Base-by-base conservation (phyloP, 2,797 vertebrate genomes). In the Leptatherina wallacei region DNA sequence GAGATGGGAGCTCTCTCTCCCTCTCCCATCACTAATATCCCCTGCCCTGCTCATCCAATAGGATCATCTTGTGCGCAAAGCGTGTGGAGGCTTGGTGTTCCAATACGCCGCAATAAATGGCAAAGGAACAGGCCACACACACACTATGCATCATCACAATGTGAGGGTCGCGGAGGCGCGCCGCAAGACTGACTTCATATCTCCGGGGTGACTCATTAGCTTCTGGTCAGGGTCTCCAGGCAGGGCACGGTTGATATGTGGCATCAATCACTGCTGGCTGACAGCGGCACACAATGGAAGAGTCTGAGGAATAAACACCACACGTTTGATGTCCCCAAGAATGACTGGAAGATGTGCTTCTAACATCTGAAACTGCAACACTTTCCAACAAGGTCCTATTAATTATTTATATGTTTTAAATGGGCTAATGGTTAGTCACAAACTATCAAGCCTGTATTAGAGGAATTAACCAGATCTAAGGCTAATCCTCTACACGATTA, bases 11-110 rank as follows among this genome's bases (percentile, higher is more conserved):
- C 80, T 22, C 78, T 49, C 72, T 32, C 65, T 47, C 57, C 57
- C 75, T 73, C 76, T 44, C 57, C 71, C 81, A 73, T 77, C 71
- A 68, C 54, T 73, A 52, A 40, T 70, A 71, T 72, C 69, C 69
- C 58, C 71, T 77, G 66, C 73, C 55, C 74, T 7, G 65, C 81
- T 81, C 85, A 60, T 85, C 88, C 90, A 91, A 90, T 93, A 82
- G 88, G 80, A 89, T 87, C 68, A 56, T 69, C 69, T 70, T 66
- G 57, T 85, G 78, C 75, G 75, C 75, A 77, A 83, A 77, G 82
- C 82, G 83, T 71, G 77, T 70, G 72, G 61, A 74, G 56, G 75
- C 82, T 51, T 49, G 38, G 64, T 24, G 70, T 75, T 75, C 52
- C 67, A 44, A 69, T 67, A 75, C 78, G 65, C 72, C 44, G 59